These are phyloP conservation scores for Papilio elwesi DNA, from an alignment of 2,888 invertebrate genomes.

Conservation along the genomic window DNA sequence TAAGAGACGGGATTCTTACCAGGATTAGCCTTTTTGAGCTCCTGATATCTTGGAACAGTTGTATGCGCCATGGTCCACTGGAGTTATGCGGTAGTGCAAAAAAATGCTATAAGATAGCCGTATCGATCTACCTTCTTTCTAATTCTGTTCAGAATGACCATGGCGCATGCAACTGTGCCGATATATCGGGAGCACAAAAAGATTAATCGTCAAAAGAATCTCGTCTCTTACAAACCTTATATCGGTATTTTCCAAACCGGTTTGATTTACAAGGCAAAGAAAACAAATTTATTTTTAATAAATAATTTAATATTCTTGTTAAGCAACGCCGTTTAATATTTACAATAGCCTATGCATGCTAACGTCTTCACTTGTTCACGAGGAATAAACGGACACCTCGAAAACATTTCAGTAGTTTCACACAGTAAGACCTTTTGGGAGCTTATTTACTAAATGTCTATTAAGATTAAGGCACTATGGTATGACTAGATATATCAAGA, in stretches of 20 bases:
- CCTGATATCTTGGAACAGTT: no score
- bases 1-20: no score
- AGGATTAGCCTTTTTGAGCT: no score
- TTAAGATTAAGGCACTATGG: conserved; percentile 73
- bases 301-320: conserved; percentile 43
- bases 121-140: no score
- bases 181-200: no score
- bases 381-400: conserved; percentile 59
- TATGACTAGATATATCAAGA: conserved; percentile 80
- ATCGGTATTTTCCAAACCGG: not conserved
- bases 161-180: no score
- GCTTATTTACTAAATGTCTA: conserved; percentile 39
- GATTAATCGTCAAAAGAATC: no score
- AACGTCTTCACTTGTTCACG: conserved; percentile 58
- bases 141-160: no score
- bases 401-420: conserved; percentile 32
- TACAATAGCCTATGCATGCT: conserved; percentile 51
- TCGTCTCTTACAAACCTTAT: no score
- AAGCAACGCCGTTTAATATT: conserved; percentile 41
- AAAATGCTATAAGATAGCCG: no score
- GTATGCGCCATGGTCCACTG: no score
- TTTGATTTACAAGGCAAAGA: not conserved
- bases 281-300: conserved; percentile 40
- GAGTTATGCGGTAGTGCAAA: no score
- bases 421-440: conserved; percentile 11